Evolutionary conservation across 1,140 invertebrate species (phyloP).

Genomic region (Glossosoma conforme): DNA sequence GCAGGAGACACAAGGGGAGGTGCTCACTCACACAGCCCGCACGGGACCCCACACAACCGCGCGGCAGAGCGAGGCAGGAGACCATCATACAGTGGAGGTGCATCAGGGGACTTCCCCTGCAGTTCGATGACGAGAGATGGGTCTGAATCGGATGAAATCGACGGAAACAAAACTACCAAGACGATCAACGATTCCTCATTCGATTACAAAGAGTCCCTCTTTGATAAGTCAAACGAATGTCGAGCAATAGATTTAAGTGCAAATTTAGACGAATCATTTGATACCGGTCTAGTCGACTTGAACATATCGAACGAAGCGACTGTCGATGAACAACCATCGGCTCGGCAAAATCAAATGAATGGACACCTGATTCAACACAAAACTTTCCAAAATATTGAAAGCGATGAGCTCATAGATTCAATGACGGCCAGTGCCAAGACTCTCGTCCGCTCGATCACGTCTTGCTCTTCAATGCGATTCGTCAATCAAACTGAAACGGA

Average conservation of each 20-base stretch:
- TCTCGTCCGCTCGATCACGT: slow-evolving; percentile 7
- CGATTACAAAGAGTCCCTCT: slow-evolving; percentile 9
- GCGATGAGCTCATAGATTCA: background rate
- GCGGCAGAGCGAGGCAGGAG: background rate
- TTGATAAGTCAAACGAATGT: slow-evolving; percentile 40
- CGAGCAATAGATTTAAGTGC: slow-evolving; percentile 34
- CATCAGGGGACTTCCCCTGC: slow-evolving; percentile 11
- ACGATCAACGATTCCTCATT: background rate
- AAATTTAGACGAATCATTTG: slow-evolving; percentile 30
- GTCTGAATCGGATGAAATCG: slow-evolving; percentile 17
- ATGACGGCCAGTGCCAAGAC: slow-evolving; percentile 11
- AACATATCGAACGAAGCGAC: slow-evolving; percentile 47
- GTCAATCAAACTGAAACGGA: slow-evolving; percentile 6
- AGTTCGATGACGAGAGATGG: slow-evolving; percentile 22
- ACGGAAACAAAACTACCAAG: slow-evolving; percentile 7
- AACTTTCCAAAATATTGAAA: slow-evolving; percentile 4
- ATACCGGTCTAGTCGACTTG: slow-evolving; percentile 39
- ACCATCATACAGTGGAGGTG: slow-evolving; percentile 8
- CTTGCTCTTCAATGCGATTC: slow-evolving; percentile 12
- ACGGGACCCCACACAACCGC: background rate
- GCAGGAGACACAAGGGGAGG: slow-evolving; percentile 7
- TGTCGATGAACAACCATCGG: slow-evolving; percentile 20
- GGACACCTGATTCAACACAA: too few species aligned
- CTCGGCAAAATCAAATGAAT: too few species aligned
- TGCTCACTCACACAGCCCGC: background rate